phyloP scores from a whole-genome alignment of 2,113 vertebrate species.

The Tupaia tana region DNA sequence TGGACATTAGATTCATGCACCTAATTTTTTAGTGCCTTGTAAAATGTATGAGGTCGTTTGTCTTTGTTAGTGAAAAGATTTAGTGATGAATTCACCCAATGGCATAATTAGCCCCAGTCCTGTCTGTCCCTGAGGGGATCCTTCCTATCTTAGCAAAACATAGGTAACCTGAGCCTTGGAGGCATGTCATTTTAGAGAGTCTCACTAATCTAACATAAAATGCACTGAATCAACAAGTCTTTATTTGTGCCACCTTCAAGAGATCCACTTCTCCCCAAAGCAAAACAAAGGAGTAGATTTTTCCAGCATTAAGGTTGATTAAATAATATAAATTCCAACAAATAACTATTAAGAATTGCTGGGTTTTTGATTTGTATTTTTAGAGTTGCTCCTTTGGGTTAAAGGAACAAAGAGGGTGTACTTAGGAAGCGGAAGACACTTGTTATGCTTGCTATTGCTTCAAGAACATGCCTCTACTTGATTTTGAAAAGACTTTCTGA shows the following conservation, averaged over 20 bases:
- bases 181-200: not conserved
- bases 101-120: conserved; percentile 78
- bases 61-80: conserved; percentile 77
- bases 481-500: conserved; percentile 81
- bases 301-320: not conserved
- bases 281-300: conserved; percentile 30
- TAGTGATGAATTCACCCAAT: conserved; percentile 71
- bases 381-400: conserved; percentile 35
- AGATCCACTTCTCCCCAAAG: conserved; percentile 43
- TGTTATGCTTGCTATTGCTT: conserved; percentile 67
- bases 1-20: conserved; percentile 66
- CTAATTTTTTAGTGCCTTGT: conserved; percentile 81
- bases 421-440: conserved; percentile 57
- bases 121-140: conserved; percentile 68
- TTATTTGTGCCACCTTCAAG: not conserved
- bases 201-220: conserved; percentile 52
- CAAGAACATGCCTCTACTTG: conserved; percentile 74
- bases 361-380: conserved; percentile 50
- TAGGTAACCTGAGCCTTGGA: conserved; percentile 2
- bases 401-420: conserved; percentile 37
- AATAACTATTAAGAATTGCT: not conserved
- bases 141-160: conserved; percentile 80
- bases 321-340: conserved; percentile 3
- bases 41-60: conserved; percentile 73
- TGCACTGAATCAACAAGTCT: not conserved